Evolutionary conservation across 2,113 vertebrate genomes (phyloP), one percentile per base, ranked within the genome.

Genomic region (Tragelaphus buxtoni): DNA sequence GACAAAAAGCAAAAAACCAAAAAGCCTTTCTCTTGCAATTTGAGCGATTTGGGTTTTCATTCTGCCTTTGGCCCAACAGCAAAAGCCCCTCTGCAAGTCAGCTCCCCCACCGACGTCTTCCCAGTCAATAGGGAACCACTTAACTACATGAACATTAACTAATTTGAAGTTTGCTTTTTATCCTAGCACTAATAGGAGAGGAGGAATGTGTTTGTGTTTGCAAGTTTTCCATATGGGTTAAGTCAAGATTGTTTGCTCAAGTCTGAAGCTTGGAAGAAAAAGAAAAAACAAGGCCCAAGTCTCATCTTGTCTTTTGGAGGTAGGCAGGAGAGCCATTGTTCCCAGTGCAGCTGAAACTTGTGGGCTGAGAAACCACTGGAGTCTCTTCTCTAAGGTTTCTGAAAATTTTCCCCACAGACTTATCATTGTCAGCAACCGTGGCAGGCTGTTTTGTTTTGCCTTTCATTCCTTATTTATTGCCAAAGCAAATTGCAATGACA

Each of bases 141-240:
- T 96, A 95, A 94, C 88, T 72, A 77, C 82, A 82, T 51, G 94
- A 95, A 58, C 92, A 95, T 96, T 96, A 94, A 93, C 98, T 97
- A 97, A 98, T 98, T 97, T 97, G 94, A 94, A 98, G 95, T 96
- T 97, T 82, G 92, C 96, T 97, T 98, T 98, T 97, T 92, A 98
- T 97, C 92, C 84, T 35, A 39, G 90, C 92, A 51, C 97, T 98
- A 98, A 98, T 96, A 95, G 88, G 97, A 97, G 72, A 97, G 24
- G 32, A 97, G 92, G 97, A 98, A 97, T 98, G 96, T 97, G 95
- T 98, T 98, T 98, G 96, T 97, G 97, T 98, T 97, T 97, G 95
- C 96, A 97, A 97, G 90, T 97, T 98, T 98, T 98, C 98, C 98
- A 96, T 96, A 96, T 96, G 97, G 96, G 96, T 97, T 96, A 97